These are phyloP conservation scores for Erpobdella octoculata DNA, from an alignment of 2,888 invertebrate genomes.

Conservation along the genomic window DNA sequence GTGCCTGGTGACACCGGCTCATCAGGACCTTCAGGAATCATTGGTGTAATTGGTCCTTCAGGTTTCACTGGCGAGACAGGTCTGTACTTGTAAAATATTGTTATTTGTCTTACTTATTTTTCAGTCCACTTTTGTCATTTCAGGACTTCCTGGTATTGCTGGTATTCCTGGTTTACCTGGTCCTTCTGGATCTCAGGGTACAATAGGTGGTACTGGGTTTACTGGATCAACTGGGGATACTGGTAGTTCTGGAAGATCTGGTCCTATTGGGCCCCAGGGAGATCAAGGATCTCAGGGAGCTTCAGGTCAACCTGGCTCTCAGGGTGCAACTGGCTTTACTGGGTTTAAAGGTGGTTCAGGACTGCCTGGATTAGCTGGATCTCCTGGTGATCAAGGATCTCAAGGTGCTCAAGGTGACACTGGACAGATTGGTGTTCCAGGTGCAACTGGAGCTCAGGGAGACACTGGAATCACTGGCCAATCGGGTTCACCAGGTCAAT, in stretches of 20 bases:
- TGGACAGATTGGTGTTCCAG: slow-evolving; percentile 21
- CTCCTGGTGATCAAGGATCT: slow-evolving; percentile 60
- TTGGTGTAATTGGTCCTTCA: slow-evolving; percentile 1
- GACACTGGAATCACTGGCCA: slow-evolving; percentile 27
- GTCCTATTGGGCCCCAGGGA: slow-evolving; percentile 27
- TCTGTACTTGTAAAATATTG: not conserved
- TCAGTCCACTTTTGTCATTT: no score
- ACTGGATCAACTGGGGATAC: slow-evolving; percentile 20
- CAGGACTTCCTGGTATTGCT: not conserved
- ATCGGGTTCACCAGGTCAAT: slow-evolving; percentile 29
- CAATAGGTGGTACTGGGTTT: slow-evolving; percentile 8
- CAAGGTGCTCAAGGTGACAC: slow-evolving; percentile 48
- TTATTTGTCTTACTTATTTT: no score
- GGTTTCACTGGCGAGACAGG: slow-evolving; percentile 9
- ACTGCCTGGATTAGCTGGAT: slow-evolving; percentile 74
- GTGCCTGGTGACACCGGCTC: slow-evolving; percentile 25
- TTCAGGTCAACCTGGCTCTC: slow-evolving; percentile 8
- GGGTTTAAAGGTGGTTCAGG: slow-evolving; percentile 53
- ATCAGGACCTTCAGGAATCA: slow-evolving; percentile 28
- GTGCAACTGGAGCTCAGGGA: slow-evolving; percentile 25
- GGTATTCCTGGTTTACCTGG: slow-evolving; percentile 4
- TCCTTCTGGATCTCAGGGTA: not conserved
- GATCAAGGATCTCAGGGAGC: slow-evolving; percentile 30
- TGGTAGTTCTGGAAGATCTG: slow-evolving; percentile 22
- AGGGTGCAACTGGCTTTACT: slow-evolving; percentile 9